Percentiles rank a stretch among this genome's conserved stretches.
Conservation (phyloP, 2,888 invertebrate genomes). For the Onchidella celtica region DNA sequence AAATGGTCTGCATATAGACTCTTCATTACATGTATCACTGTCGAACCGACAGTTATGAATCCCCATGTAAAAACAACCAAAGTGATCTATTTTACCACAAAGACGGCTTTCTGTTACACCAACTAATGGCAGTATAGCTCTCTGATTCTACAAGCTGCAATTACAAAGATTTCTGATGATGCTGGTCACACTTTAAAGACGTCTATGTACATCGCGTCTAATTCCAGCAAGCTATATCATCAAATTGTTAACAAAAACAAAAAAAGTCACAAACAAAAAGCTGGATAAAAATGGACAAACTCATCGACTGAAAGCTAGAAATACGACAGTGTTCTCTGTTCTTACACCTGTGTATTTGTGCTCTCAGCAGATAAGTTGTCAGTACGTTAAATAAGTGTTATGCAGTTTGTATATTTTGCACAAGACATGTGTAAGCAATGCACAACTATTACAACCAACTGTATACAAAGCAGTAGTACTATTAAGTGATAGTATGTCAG, state of each 20-base stretch:
- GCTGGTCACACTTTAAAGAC: too few relatives aligned
- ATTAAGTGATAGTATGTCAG: background rate
- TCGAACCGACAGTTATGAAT: too few relatives aligned
- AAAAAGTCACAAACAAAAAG: background rate
- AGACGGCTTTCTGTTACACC: too few relatives aligned
- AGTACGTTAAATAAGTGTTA: background rate
- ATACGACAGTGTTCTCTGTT: background rate
- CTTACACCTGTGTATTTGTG: background rate
- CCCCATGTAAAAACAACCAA: too few relatives aligned
- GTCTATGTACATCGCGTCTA: background rate
- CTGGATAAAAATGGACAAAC: background rate
- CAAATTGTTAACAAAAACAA: background rate
- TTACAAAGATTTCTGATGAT: too few relatives aligned
- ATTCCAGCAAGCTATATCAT: background rate
- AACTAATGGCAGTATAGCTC: too few relatives aligned
- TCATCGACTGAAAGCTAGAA: background rate
- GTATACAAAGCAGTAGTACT: background rate
- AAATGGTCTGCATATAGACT: too few relatives aligned
- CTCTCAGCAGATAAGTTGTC: background rate
- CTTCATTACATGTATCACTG: too few relatives aligned
- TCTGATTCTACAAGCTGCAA: too few relatives aligned
- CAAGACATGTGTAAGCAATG: constrained; percentile 36
- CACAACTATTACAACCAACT: constrained; percentile 38
- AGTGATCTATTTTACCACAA: too few relatives aligned
- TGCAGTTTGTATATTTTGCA: background rate